Evolutionary conservation across 2,113 vertebrate genomes (phyloP), one percentile per base, ranked within the genome.

Genomic region (Chaetorhynchus papuensis): DNA sequence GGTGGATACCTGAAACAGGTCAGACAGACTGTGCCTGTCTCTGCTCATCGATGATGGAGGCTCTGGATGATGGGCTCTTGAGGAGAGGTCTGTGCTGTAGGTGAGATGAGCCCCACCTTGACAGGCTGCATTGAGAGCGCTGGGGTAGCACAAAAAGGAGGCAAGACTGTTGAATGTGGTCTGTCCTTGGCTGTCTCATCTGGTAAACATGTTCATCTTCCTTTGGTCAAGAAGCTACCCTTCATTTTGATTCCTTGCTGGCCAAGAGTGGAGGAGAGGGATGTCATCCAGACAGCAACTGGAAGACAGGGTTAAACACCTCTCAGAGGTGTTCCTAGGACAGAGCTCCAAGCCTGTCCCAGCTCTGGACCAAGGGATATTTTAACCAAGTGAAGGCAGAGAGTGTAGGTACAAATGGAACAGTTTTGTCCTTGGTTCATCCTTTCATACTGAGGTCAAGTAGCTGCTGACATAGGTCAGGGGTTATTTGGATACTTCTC

Each of bases 401-500:
- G 71, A 7, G 11, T 3, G 0, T 42, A 60, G 27, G 13, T 52
- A 10, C 24, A 16, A 59, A 45, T 20, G 33, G 35, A 53, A 23
- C 13, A 31, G 39, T 60, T 71, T 59, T 76, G 35, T 45, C 11
- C 17, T 13, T 44, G 24, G 28, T n/a, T 47, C 26, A 80, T 63
- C 26, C 33, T 80, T 89, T 68, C 33, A 27, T 65, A 21, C n/a
- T 30, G 71, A 66, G 57, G 16, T 37, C 45, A 35, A 11, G n/a
- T 54, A 83, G 31, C 52, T 66, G 57, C 28, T 70, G 28, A 56
- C 28, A 9, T 30, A 60, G 49, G 11, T 68, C 20, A 42, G 31
- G 24, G 18, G 3, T 84, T 69, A 77, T 13, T 59, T 0, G 0
- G 6, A 10, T 81, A 22, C 44, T 76, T 80, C 35, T 76, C 23